phyloP scores from a whole-genome alignment of 2,113 vertebrate species.

The Anguilla japonica region DNA sequence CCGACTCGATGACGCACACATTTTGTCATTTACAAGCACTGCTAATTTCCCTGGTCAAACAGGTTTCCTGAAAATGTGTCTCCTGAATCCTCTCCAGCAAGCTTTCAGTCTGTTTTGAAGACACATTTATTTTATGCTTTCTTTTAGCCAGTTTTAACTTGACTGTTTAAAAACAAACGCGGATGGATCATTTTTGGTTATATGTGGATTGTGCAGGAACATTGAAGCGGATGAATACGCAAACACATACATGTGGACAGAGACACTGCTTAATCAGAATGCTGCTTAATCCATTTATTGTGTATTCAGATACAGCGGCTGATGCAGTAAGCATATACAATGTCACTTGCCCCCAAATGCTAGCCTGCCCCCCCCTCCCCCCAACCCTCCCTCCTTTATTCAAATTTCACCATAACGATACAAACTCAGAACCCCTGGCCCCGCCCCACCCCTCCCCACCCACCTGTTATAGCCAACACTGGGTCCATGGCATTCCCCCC shows the following conservation, averaged over 20 bases:
- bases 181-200: too few species aligned
- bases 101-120: too few species aligned
- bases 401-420: background rate
- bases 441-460: background rate
- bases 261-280: background rate
- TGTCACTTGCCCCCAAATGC: conserved; percentile 6
- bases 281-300: conserved; percentile 24
- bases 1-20: too few species aligned
- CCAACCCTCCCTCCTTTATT: background rate
- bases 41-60: too few species aligned
- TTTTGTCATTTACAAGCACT: too few species aligned
- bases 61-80: too few species aligned
- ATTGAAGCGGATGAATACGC: too few species aligned
- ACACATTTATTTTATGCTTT: too few species aligned
- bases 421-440: background rate
- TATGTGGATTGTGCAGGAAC: too few species aligned
- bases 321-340: conserved; percentile 31
- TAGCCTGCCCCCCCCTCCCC: background rate
- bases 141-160: too few species aligned
- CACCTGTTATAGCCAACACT: background rate
- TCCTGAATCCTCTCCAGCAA: too few species aligned
- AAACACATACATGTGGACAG: background rate
- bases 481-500: background rate
- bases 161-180: too few species aligned
- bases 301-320: conserved; percentile 15